Evolutionary conservation across 2,888 invertebrate species (phyloP).

Genomic region (Leucozona laternaria): DNA sequence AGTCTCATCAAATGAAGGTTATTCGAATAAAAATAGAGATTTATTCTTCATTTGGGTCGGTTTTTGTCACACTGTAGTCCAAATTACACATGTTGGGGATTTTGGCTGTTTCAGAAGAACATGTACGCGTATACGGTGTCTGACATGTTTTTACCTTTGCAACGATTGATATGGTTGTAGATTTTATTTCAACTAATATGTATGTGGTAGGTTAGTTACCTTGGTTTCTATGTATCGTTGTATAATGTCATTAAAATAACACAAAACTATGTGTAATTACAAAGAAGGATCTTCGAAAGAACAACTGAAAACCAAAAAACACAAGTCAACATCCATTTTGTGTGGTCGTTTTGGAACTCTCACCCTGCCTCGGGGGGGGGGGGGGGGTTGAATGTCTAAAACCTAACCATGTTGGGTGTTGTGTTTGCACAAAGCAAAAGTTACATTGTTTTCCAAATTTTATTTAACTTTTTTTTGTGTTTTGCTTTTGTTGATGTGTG

Average conservation of each 20-base stretch:
- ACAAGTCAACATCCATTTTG: constrained; percentile 35
- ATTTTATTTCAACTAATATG: neutral
- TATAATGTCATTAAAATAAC: constrained; percentile 25
- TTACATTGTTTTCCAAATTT: constrained; percentile 54
- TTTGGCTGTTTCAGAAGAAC: neutral
- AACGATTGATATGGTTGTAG: constrained; percentile 5
- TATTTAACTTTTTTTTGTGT: constrained; percentile 19
- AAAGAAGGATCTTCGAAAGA: neutral
- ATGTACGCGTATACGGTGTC: neutral
- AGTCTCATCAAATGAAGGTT: constrained; percentile 59
- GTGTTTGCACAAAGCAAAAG: constrained; percentile 66
- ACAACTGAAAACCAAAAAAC: neutral
- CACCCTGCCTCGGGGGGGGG: no score
- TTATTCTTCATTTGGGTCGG: constrained; percentile 37
- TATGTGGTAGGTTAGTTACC: neutral
- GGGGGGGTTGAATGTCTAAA: no score
- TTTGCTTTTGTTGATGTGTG: no score
- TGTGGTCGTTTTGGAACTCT: constrained; percentile 31
- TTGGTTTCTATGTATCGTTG: neutral
- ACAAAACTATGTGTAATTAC: constrained; percentile 18
- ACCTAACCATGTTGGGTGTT: constrained; percentile 54
- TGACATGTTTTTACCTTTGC: neutral
- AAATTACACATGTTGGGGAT: neutral
- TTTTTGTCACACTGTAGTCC: constrained; percentile 1
- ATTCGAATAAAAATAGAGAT: constrained; percentile 60